Evolutionary conservation across 2,797 vertebrate species (phyloP).

Genomic region (Triplophysa bombifrons): DNA sequence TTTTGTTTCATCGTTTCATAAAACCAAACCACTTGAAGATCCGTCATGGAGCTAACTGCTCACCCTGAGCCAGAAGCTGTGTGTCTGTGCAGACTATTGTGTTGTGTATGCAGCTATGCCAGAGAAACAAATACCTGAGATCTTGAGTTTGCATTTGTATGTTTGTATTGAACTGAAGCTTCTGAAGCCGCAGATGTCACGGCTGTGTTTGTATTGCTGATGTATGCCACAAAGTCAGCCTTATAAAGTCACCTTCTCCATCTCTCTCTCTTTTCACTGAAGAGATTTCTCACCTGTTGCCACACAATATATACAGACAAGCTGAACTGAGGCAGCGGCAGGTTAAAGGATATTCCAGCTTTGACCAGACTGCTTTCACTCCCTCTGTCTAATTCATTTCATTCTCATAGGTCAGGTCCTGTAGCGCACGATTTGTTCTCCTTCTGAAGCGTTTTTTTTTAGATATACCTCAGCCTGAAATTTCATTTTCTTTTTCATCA

Average conservation of each 20-base stretch:
- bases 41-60: constrained; percentile 21
- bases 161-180: constrained; percentile 32
- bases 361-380: constrained; percentile 8
- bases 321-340: constrained; percentile 33
- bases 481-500: constrained; percentile 1
- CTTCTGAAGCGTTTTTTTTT: constrained; percentile 7
- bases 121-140: constrained; percentile 40
- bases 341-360: constrained; percentile 28
- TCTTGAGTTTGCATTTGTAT: constrained; percentile 25
- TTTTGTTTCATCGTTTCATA: constrained; percentile 18
- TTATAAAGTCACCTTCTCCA: constrained; percentile 20
- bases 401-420: constrained; percentile 15
- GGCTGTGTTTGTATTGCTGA: constrained; percentile 60
- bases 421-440: constrained; percentile 10
- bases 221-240: constrained; percentile 46
- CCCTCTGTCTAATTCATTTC: constrained; percentile 23
- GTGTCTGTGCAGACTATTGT: constrained; percentile 30
- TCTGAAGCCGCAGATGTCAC: constrained; percentile 10
- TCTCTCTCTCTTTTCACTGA: constrained; percentile 20
- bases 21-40: constrained; percentile 19
- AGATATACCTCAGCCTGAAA: neutral
- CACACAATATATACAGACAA: constrained; percentile 63
- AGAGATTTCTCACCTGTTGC: constrained; percentile 64
- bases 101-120: constrained; percentile 9
- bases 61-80: constrained; percentile 8